Evolutionary conservation across 2,888 invertebrate species (phyloP), one percentile per base, ranked within the genome.

Genomic region (Tipula unca): DNA sequence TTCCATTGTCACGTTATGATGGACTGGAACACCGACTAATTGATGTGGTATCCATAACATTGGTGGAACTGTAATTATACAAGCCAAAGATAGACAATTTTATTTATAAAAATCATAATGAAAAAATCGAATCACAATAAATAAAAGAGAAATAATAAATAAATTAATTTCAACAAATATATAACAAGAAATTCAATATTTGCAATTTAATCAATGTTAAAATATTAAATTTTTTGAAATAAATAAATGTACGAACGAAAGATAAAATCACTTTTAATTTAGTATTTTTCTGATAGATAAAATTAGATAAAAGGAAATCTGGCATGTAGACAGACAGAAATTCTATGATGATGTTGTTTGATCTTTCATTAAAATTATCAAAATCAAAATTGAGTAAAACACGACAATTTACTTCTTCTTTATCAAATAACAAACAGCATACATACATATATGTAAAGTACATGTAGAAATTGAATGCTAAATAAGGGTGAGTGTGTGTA

Each of bases 21-120:
- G 95, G 86, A 96, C 92, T 0, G 96, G 96, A 17, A 96, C 96
- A 35, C 97, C 96, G 48, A 97, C 96, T 87, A 97, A 92, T 90
- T 97, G 97, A 91, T 97, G 96, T 4, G 97, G 96, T 89, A 97
- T 97, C 95, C 95, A 96, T 86, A 97, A 92, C 96, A 97, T 96
- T 8, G 97, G 97, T 0, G 97, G 96, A 92, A 97, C 97, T 97
- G 92, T 85, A 92, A 92, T 89, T 5, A 32, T 3, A 32, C 5
- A 32, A 32, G 32, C 2, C 5, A 5, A 5, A 32, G 5, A 32
- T 32, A 32, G 8, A 84, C 54, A 85, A 36, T 5, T n/a, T 14
- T n/a, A 48, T 48, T 48, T 17, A 48, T 17, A 48, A 48, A 48
- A 32, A 32, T 32, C n/a, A n/a, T n/a, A n/a, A n/a, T n/a, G n/a